A percentile compares a stretch with the other conserved stretches of the same genome.
Evolutionary conservation across 2,888 invertebrate species (phyloP).

Genomic region (Rotaria socialis): DNA sequence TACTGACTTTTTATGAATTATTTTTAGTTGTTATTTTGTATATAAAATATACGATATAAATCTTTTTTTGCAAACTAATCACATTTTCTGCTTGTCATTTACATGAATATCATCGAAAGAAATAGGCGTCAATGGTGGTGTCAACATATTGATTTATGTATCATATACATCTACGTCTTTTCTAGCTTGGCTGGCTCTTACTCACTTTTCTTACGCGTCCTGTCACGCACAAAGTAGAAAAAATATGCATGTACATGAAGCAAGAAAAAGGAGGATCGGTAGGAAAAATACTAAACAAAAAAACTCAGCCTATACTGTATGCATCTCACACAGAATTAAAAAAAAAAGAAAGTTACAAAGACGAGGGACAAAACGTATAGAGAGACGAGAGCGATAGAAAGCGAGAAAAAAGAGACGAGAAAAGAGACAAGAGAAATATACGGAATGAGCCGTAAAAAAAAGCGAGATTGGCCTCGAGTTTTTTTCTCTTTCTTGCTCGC

Average conservation of each 20-base stretch:
- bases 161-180: neutral
- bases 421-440: neutral
- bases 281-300: neutral
- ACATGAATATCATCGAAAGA: neutral
- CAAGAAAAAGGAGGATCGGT: neutral
- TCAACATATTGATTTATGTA: neutral
- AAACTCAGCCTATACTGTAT: neutral
- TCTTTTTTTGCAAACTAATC: too few species aligned
- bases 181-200: neutral
- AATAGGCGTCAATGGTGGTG: neutral
- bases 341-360: neutral
- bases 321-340: neutral
- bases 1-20: neutral
- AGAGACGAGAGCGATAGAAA: neutral
- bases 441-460: neutral
- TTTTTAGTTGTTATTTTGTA: neutral
- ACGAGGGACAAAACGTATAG: neutral
- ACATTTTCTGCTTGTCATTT: neutral
- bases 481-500: neutral
- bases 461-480: neutral
- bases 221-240: neutral
- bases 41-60: neutral
- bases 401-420: neutral
- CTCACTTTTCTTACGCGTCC: neutral
- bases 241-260: neutral